Percentiles rank a stretch among this genome's conserved stretches.
These are phyloP conservation scores for Plusia festucae DNA, from an alignment of 2,888 invertebrate genomes.

Conservation along the genomic window DNA sequence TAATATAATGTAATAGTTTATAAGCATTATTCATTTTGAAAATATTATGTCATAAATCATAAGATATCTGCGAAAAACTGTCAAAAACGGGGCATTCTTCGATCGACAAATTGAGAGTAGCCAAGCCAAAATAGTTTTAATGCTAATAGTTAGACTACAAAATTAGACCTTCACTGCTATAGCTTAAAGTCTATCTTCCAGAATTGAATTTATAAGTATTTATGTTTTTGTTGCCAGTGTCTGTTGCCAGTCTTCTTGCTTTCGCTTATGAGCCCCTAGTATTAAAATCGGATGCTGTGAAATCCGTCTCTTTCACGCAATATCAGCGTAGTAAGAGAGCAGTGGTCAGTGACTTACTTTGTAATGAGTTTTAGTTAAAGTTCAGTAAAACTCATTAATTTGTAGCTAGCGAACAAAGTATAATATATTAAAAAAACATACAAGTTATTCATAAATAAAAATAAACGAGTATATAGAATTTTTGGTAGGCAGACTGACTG, in stretches of 20 bases:
- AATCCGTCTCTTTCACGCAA: not conserved
- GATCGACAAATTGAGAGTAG: not conserved
- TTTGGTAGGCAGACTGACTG: too few species aligned
- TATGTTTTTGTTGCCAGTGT: not conserved
- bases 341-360: too few species aligned
- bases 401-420: too few species aligned
- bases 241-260: not conserved
- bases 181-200: not conserved
- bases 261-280: not conserved
- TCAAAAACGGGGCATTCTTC: not conserved
- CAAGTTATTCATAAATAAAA: too few species aligned
- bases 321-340: too few species aligned
- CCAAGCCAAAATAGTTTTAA: not conserved
- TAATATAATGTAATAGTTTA: too few species aligned
- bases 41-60: not conserved
- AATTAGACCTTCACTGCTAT: not conserved
- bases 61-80: not conserved
- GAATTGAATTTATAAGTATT: not conserved
- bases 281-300: not conserved
- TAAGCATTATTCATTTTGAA: too few species aligned
- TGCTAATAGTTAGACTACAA: not conserved
- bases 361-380: too few species aligned
- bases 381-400: too few species aligned
- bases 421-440: too few species aligned
- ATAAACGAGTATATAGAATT: too few species aligned